Base-by-base conservation (phyloP, 2,888 invertebrate genomes). In the Litoditis marina region DNA sequence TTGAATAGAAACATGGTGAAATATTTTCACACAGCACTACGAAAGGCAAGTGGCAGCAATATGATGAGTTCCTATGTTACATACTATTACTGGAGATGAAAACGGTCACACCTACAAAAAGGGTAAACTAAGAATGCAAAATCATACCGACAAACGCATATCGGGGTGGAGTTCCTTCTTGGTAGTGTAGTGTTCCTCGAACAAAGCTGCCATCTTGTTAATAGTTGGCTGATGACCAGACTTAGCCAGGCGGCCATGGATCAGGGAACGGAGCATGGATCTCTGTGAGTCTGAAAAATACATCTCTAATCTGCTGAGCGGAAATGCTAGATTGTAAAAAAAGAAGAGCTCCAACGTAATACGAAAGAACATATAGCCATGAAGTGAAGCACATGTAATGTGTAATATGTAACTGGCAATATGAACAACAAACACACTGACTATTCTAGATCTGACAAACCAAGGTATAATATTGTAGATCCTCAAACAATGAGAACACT, bases 181-280 rank as follows among this genome's bases (percentile, higher is more conserved):
- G 8, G 74, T 68, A 22, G 69, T 68, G 8, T 74, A 55, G 66
- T 77, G 69, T 28, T 74, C 72, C 16, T 68, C 58, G 67, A 80
- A 80, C 51, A 77, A 57, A 25, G 63, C 53, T 19, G 56, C 44
- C 39, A 75, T 76, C 28, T 57, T 69, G 16, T 71, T 68, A 39
- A 78, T 78, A 13, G 80, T 78, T 22, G 67, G 67, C 59, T 71
- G 63, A 61, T 81, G 78, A 13, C 75, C 74, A 13, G 73, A 69
- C 47, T 77, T 68, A 7, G 75, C 64, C 47, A 81, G 62, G 7
- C 80, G 70, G 13, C 71, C 63, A 42, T 74, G 68, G 19, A 79
- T 63, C 22, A 78, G 44, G 1, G 71, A 67, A 13, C 77, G 68
- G 5, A 75, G 66, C 63, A 74, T 63, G 42, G 69, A 67, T 4